Evolutionary conservation across 1,140 invertebrate genomes (phyloP), one percentile per base, ranked within the genome.

Genomic region (Carposina sasakii): DNA sequence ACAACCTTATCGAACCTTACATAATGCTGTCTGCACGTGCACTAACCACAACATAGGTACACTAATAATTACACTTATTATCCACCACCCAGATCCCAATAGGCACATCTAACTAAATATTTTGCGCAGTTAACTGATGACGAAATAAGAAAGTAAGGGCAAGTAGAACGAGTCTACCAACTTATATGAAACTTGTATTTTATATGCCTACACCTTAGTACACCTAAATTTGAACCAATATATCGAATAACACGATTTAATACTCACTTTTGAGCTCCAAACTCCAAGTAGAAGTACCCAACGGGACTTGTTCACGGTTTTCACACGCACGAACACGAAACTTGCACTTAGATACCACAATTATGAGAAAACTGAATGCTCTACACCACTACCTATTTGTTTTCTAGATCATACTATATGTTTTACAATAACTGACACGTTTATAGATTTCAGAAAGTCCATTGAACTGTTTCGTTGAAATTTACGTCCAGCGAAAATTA

Each of bases 401-500:
- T 74, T 61, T 57, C 54, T 53, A 63, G 58, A 48, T 67, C 65
- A 67, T 71, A 77, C 68, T 67, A 66, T 63, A 69, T 59, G 56
- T 76, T 73, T 76, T 63, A 68, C 63, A 65, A 61, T 61, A 69
- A 57, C 53, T 66, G 68, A 79, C 71, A 71, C 74, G 71, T 73
- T 79, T 67, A 62, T 64, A 74, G 66, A 77, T 79, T 85, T 79
- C 64, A 59, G 67, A 83, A 84, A 84, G 83, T 85, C 78, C 83
- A 85, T 85, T 85, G 83, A 85, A 85, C 82, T 82, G 82, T 82
- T 83, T 81, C 74, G 65, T 74, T 71, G 77, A 85, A 85, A 81
- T 85, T 85, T 83, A 84, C 83, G 83, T 83, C 71, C 71, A 83
- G 83, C 79, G 76, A 85, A 84, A n/a, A 85, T 83, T 81, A 79